These are phyloP conservation scores for Pluvialis apricaria DNA, from an alignment of 2,113 vertebrate genomes.

Conservation along the genomic window DNA sequence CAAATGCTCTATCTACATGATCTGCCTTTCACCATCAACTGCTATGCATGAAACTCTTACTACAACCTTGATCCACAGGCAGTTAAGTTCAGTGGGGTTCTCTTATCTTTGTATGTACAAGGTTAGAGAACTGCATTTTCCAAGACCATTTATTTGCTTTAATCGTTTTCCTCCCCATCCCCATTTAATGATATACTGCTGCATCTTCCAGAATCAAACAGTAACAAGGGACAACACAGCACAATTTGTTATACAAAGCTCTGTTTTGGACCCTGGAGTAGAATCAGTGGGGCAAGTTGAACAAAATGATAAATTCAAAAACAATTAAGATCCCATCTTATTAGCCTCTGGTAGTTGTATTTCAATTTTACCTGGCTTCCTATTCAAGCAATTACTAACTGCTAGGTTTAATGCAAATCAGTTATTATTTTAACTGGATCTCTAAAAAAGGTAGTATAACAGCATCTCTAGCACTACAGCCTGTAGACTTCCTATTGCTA, in stretches of 20 bases:
- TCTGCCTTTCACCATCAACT: neutral
- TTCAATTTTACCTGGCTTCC: neutral
- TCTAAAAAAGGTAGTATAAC: neutral
- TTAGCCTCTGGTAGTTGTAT: neutral
- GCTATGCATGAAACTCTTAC: neutral
- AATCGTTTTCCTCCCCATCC: neutral
- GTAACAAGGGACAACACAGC: neutral
- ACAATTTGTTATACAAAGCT: neutral
- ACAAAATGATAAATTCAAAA: neutral
- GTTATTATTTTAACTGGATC: neutral
- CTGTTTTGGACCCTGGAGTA: neutral
- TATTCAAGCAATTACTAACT: neutral
- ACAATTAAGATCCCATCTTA: neutral
- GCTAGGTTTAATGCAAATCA: neutral
- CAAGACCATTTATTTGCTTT: neutral
- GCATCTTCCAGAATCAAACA: neutral
- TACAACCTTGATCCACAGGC: neutral
- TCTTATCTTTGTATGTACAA: accelerated
- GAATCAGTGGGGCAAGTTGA: neutral
- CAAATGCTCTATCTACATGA: neutral
- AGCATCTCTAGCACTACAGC: neutral
- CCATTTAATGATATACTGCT: neutral
- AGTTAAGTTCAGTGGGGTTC: neutral
- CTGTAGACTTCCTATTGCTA: neutral
- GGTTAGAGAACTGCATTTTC: neutral